Evolutionary conservation across 2,113 vertebrate genomes (phyloP).

Genomic region (Panthera leo): DNA sequence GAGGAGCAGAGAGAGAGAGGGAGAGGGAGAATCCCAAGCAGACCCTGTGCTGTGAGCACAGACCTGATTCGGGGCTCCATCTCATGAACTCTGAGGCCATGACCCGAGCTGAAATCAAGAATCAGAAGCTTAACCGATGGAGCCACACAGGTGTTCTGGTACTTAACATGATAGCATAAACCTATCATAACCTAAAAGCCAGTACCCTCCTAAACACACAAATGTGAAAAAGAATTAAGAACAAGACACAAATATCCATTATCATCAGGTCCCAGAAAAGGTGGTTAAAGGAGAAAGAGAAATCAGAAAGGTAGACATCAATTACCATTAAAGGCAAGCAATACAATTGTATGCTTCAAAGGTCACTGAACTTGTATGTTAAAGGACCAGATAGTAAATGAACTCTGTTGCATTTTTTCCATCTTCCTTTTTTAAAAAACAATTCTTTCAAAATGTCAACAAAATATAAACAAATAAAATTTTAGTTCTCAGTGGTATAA

Average conservation of each 20-base stretch:
- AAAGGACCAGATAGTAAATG: not conserved
- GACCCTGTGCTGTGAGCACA: too few relatives aligned
- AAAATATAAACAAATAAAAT: not conserved
- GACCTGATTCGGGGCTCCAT: too few relatives aligned
- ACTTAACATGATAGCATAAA: not conserved
- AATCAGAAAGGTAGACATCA: not conserved
- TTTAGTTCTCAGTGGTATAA: not conserved
- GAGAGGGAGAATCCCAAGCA: too few relatives aligned
- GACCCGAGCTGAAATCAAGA: too few relatives aligned
- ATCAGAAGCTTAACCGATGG: too few relatives aligned
- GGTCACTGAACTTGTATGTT: not conserved
- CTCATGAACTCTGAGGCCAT: too few relatives aligned
- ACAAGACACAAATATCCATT: not conserved
- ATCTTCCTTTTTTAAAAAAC: not conserved
- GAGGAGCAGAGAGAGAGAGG: too few relatives aligned
- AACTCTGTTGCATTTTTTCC: not conserved
- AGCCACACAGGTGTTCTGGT: too few relatives aligned
- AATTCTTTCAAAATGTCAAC: not conserved
- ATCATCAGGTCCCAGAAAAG: not conserved
- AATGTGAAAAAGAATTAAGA: not conserved
- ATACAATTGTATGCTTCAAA: not conserved
- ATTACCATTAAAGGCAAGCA: not conserved
- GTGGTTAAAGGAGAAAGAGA: constrained; percentile 8
- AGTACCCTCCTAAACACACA: not conserved
- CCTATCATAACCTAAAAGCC: not conserved